phyloP scores from a whole-genome alignment of 2,888 invertebrate species.

The Tachystola acroxantha region DNA sequence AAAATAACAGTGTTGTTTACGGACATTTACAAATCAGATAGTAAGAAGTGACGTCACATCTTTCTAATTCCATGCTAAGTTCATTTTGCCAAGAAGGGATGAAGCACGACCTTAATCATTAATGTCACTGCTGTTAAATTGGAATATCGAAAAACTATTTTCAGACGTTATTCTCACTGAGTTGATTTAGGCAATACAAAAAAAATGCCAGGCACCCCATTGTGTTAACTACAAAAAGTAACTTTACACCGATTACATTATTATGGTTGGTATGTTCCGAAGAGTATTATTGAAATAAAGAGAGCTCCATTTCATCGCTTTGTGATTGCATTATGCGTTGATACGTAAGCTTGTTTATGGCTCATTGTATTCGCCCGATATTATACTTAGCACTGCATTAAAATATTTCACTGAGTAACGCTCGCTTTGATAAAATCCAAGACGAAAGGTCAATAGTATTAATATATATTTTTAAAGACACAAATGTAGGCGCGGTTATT shows the following conservation, averaged over 20 bases:
- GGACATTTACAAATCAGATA: too few species aligned
- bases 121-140: too few species aligned
- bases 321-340: conserved; percentile 58
- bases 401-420: conserved; percentile 54
- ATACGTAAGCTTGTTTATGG: conserved; percentile 65
- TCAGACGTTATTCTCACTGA: too few species aligned
- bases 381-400: conserved; percentile 58
- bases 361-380: conserved; percentile 61
- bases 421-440: conserved; percentile 41
- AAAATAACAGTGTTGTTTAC: too few species aligned
- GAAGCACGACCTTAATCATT: too few species aligned
- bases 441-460: conserved; percentile 45
- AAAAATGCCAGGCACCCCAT: too few species aligned
- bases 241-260: conserved; percentile 22
- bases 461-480: conserved; percentile 26
- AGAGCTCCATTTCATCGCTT: conserved; percentile 44
- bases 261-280: conserved; percentile 10
- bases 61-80: too few species aligned
- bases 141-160: too few species aligned
- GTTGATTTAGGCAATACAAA: too few species aligned
- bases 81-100: too few species aligned
- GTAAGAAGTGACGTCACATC: too few species aligned
- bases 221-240: conserved; percentile 15
- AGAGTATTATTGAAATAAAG: conserved; percentile 54
- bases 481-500: conserved; percentile 23